Evolutionary conservation across 2,113 vertebrate species (phyloP).

Genomic region (Brachyistius frenatus): DNA sequence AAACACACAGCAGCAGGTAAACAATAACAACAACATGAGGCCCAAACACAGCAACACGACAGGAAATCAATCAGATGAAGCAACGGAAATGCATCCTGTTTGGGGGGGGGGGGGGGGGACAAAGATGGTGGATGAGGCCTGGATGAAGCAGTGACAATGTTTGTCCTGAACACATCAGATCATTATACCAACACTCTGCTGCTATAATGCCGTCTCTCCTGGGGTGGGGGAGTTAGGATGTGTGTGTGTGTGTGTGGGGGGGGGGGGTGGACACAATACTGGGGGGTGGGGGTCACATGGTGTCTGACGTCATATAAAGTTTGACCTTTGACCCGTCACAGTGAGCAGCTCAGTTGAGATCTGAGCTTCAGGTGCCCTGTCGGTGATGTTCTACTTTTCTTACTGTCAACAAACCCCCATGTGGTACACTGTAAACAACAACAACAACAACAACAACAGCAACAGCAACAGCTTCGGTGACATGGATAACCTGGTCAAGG

Average conservation of each 20-base stretch:
- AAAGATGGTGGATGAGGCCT: slow-evolving; percentile 37
- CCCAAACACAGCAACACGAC: slow-evolving; percentile 5
- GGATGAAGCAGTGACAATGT: slow-evolving; percentile 2
- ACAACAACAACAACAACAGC: background rate
- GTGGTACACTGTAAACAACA: no score
- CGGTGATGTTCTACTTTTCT: background rate
- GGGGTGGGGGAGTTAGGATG: no score
- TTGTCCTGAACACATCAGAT: slow-evolving; percentile 10
- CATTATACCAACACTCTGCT: slow-evolving; percentile 53
- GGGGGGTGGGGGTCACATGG: slow-evolving; percentile 1
- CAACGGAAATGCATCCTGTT: slow-evolving; percentile 12
- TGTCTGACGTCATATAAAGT: slow-evolving; percentile 41
- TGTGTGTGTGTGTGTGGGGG: background rate
- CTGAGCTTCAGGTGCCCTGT: slow-evolving; percentile 10
- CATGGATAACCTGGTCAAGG: no score
- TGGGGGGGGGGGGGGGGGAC: background rate
- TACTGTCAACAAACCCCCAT: slow-evolving; percentile 13
- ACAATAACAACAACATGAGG: slow-evolving; percentile 9
- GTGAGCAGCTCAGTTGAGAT: background rate
- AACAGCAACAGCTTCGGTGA: no score
- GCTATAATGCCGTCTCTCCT: slow-evolving; percentile 48
- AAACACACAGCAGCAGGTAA: slow-evolving; percentile 52
- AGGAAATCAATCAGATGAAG: slow-evolving; percentile 55
- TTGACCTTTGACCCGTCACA: slow-evolving; percentile 51
- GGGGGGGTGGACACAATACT: slow-evolving; percentile 1